Evolutionary conservation across 23 tunicate genomes (phyloP).

Genomic region (Halocynthia aurantium): DNA sequence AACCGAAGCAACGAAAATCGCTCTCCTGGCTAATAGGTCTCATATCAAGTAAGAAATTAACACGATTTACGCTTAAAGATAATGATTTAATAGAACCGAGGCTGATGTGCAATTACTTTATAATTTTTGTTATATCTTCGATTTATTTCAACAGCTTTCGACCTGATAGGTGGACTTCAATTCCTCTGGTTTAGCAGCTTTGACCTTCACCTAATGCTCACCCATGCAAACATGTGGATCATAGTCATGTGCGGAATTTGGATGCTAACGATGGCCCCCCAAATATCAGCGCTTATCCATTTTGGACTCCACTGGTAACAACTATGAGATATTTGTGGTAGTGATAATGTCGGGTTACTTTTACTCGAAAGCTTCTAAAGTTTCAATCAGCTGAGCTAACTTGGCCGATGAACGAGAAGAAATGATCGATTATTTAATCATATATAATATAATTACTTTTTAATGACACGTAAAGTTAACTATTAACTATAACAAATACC

Average conservation of each 20-base stretch:
- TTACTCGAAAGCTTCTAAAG: too few species aligned
- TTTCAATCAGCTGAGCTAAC: too few species aligned
- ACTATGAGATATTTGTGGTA: too few species aligned
- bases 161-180: conserved; percentile 62
- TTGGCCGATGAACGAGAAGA: too few species aligned
- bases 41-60: conserved; percentile 34
- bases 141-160: conserved; percentile 42
- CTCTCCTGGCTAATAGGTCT: conserved; percentile 49
- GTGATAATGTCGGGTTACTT: too few species aligned
- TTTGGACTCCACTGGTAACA: conserved; percentile 64
- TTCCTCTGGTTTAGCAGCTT: conserved; percentile 71
- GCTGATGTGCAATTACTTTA: background rate
- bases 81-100: background rate
- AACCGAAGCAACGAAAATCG: conserved; percentile 54
- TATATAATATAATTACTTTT: too few species aligned
- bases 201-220: conserved; percentile 31
- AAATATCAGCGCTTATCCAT: conserved; percentile 36
- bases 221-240: conserved; percentile 36
- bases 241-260: conserved; percentile 68
- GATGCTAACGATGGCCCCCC: conserved; percentile 61
- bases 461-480: too few species aligned
- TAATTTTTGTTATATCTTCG: background rate
- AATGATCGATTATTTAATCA: too few species aligned
- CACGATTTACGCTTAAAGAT: background rate
- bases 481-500: too few species aligned